Evolutionary conservation across 1,140 invertebrate genomes (phyloP).

Genomic region (Dinoponera quadriceps): DNA sequence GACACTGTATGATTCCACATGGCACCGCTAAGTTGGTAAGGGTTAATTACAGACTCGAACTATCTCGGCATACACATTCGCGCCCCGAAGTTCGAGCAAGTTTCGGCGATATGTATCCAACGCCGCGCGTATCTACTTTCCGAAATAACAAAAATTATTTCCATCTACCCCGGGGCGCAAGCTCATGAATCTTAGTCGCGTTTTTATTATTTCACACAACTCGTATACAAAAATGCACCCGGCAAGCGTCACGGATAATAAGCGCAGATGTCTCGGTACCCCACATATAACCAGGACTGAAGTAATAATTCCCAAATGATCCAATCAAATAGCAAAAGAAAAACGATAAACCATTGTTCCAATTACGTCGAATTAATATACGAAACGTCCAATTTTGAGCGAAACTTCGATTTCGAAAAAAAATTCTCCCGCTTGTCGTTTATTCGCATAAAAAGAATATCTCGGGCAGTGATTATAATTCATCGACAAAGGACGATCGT

Average conservation of each 20-base stretch:
- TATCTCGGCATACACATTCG: constrained; percentile 57
- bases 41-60: constrained; percentile 61
- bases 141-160: constrained; percentile 58
- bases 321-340: constrained; percentile 22
- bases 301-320: constrained; percentile 15
- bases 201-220: constrained; percentile 46
- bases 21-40: constrained; percentile 58
- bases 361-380: constrained; percentile 2
- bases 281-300: neutral
- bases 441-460: constrained; percentile 17
- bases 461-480: constrained; percentile 11
- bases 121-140: constrained; percentile 48
- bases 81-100: constrained; percentile 49
- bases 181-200: constrained; percentile 35
- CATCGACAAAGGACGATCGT: constrained; percentile 25
- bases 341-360: neutral
- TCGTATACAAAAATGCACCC: constrained; percentile 32
- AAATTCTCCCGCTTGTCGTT: neutral
- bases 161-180: constrained; percentile 22
- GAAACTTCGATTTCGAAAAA: neutral
- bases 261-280: constrained; percentile 12
- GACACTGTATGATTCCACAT: constrained; percentile 59
- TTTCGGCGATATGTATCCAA: constrained; percentile 48
- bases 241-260: constrained; percentile 24
- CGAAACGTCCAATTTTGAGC: neutral